Evolutionary conservation across 1,140 invertebrate genomes (phyloP), one percentile per base, ranked within the genome.

Genomic region (Drosophila varians): DNA sequence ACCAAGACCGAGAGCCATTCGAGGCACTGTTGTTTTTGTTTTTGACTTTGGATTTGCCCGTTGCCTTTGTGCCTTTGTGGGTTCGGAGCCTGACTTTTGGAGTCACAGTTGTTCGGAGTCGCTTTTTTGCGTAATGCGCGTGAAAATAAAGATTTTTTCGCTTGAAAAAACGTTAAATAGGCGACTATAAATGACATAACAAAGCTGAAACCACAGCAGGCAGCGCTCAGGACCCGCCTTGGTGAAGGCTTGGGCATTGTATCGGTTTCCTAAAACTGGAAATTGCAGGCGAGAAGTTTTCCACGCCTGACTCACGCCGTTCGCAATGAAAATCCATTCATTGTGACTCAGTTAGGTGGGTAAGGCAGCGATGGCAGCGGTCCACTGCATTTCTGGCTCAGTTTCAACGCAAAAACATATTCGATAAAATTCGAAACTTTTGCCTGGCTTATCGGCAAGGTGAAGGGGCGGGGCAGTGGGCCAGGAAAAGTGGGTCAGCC

Each of bases 91-190:
- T 56, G 71, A 80, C 65, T 80, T 79, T 69, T 55, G 55, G 16
- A 36, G 55, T 38, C 42, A 55, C 38, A 45, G 38, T 45, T 43
- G 34, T 54, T 69, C 48, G 36, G 36, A 38, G 14, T 23, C 43
- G 58, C 38, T 28, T 40, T 73, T 38, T 74, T 69, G 69, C 72
- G 79, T 87, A 84, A 80, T 87, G 80, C 80, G 78, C 78, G 79
- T 83, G 78, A 83, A 83, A 82, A 83, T 84, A 83, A 84, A 83
- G 74, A n/a, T n/a, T 84, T 83, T 83, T 83, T 84, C 78, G 78
- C 78, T 83, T 83, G 78, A 83, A 83, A 80, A 80, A 77, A 77
- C 79, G 58, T 74, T 77, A 82, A 70, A 83, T 69, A 83, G 48
- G 70, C 74, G 78, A 68, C 78, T 56, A 82, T 77, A 83, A 83